Evolutionary conservation across 2,888 invertebrate genomes (phyloP), one percentile per base, ranked within the genome.

Genomic region (Aquatica leii): DNA sequence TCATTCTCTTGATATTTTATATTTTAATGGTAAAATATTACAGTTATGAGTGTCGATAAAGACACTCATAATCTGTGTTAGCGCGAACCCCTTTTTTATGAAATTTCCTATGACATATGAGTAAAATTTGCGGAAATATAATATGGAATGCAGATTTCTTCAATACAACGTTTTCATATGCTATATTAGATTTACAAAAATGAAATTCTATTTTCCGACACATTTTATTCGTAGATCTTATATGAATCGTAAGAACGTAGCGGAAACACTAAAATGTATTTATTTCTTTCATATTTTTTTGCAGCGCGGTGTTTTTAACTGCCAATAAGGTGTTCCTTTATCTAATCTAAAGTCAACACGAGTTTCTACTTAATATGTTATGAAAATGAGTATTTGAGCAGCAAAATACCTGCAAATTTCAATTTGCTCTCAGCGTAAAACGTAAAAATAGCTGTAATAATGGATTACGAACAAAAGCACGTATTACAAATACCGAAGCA

Each of bases 141-240:
- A 65, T 65, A 69, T 65, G 56, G 65, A 65, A 69, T 69, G 65
- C 63, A 67, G 69, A 67, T 65, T 69, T 69, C 66, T 64, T 67
- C 69, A 65, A 69, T 69, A 69, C 69, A 67, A 66, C 62, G 66
- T 67, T 65, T 63, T 69, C 43, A 55, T 55, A 51, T 59, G 50
- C 64, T 59, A 56, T 59, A 64, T 64, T 64, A 64, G 52, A 64
- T 64, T 64, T 35, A 37, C 18, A 43, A 56, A 59, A 56, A 59
- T 59, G 51, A 53, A 59, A 55, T 59, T 54, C 46, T 50, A 54
- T 59, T 64, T 53, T 55, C 53, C 59, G 63, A 59, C 64, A 57
- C 56, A 50, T 64, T 64, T 59, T 59, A 52, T 62, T 59, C 56
- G 59, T 40, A 48, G 18, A 56, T 56, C 64, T 59, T 51, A 59